Evolutionary conservation across 2,797 vertebrate species (phyloP), one percentile per base, ranked within the genome.

Genomic region (Pangasius sanitwongsei): DNA sequence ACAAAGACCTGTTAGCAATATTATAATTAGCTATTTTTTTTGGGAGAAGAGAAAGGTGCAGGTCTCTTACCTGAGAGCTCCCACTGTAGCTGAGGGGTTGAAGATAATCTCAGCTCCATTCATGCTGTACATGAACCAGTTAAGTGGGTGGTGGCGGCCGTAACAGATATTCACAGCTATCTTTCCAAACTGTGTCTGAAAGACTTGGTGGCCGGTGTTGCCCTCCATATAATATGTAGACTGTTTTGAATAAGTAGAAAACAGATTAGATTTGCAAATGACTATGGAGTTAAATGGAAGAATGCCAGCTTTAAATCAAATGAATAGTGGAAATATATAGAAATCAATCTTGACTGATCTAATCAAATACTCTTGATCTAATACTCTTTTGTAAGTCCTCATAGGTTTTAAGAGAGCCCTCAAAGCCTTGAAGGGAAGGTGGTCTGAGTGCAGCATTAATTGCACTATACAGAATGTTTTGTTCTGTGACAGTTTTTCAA

Each of bases 181-280:
- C 91, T 93, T 95, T 87, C 98, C 98, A 85, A 97, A 99, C 92
- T 96, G 97, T 0, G 98, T 99, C 95, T 99, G 97, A 94, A 99
- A 99, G 90, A 99, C 98, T 0, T 93, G 92, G 92, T 99, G 98
- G 44, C 98, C 97, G 2, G 96, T 97, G 94, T 99, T 95, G 0
- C 99, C 98, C 91, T 99, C 98, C 98, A 99, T 98, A 89, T 99
- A 99, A 92, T 99, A 99, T 0, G 97, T 97, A 4, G 99, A 99
- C 99, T 99, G 92, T 75, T 44, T 74, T 53, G 1, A 74, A 7
- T 57, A 63, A 44, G 15, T 34, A 86, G 77, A 84, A n/a, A 89
- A 61, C 61, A 37, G 37, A n/a, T 18, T 9, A 5, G 12, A 80
- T 28, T 65, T 83, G 37, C 81, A 83, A 48, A 65, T 83, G 13